A percentile compares a stretch with the other conserved stretches of the same genome.
Conservation (phyloP, 2,113 vertebrate species). For the Salminus brasiliensis region DNA sequence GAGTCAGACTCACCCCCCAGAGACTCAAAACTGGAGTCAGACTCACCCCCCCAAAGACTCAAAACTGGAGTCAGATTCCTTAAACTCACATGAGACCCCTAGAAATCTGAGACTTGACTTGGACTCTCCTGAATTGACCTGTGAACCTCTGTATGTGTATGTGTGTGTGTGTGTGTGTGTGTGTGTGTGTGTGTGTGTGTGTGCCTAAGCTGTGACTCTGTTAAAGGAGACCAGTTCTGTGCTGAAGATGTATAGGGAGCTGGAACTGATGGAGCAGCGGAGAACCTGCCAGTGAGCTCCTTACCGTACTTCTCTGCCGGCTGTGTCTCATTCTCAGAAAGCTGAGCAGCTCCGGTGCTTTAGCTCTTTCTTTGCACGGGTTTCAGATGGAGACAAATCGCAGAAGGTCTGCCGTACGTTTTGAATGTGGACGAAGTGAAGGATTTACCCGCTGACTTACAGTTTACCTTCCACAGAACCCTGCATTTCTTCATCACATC, state of each 20-base stretch:
- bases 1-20: no score
- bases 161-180: neutral
- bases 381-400: slow-evolving; percentile 60
- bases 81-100: no score
- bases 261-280: neutral
- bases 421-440: slow-evolving; percentile 12
- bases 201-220: neutral
- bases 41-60: no score
- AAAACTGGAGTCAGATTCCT: no score
- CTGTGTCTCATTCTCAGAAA: neutral
- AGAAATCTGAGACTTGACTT: no score
- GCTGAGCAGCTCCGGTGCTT: neutral
- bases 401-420: slow-evolving; percentile 58
- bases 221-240: neutral
- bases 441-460: slow-evolving; percentile 57
- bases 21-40: no score
- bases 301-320: neutral
- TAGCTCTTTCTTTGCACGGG: neutral
- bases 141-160: no score
- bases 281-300: neutral
- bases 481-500: slow-evolving; percentile 50
- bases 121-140: no score
- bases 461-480: slow-evolving; percentile 64
- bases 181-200: neutral
- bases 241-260: neutral